These are phyloP conservation scores for Platalea minor DNA, from an alignment of 2,797 vertebrate genomes.

Conservation along the genomic window DNA sequence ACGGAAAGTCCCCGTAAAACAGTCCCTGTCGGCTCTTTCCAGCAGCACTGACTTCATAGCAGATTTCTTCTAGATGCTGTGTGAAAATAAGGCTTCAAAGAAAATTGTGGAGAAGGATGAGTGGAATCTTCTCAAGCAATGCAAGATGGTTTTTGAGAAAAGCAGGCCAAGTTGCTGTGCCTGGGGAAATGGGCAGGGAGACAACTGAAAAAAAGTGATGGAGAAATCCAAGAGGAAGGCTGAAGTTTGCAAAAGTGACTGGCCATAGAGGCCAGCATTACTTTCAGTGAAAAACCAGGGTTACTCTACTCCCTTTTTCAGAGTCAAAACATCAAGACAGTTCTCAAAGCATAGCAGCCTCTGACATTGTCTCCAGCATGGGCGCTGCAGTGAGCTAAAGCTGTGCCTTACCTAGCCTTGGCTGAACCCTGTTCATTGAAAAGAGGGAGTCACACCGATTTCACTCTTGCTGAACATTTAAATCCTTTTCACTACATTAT, in stretches of 20 bases:
- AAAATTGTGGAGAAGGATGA: not conserved
- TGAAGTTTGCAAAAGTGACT: not conserved
- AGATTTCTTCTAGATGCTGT: not conserved
- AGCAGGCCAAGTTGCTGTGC: not conserved
- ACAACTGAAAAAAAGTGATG: not conserved
- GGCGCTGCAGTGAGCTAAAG: not conserved
- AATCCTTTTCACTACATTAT: not conserved
- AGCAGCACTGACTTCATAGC: not conserved
- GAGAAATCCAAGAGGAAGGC: not conserved
- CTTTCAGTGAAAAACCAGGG: not conserved
- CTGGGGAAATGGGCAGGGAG: not conserved
- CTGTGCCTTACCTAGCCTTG: not conserved
- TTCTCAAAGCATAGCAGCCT: not conserved
- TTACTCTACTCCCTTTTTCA: not conserved
- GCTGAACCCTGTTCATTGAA: not conserved
- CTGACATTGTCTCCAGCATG: not conserved
- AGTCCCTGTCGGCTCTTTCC: not conserved
- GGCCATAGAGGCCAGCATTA: not conserved
- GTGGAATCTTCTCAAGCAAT: not conserved
- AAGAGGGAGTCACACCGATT: not conserved
- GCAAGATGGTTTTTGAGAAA: not conserved
- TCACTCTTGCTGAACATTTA: not conserved
- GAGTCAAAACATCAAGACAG: not conserved
- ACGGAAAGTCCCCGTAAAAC: not conserved
- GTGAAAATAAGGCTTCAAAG: not conserved